Evolutionary conservation across 2,797 vertebrate genomes (phyloP).

Genomic region (Acrossocheilus fasciatus): DNA sequence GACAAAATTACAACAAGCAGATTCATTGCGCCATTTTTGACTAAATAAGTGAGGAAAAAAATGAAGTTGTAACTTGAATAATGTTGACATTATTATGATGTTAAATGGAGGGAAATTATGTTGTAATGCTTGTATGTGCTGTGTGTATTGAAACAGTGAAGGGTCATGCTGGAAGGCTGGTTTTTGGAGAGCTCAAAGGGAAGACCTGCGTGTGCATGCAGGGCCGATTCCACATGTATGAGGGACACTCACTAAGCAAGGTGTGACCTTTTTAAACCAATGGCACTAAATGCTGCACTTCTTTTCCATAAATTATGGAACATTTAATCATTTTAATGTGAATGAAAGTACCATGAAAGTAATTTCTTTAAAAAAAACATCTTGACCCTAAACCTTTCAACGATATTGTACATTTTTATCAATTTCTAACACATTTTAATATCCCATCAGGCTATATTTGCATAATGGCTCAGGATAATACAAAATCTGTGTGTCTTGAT

Average conservation of each 20-base stretch:
- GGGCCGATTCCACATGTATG: constrained; percentile 86
- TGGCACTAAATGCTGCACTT: neutral
- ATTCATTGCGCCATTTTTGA: neutral
- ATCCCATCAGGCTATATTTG: neutral
- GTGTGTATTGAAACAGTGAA: constrained; percentile 71
- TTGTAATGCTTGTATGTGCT: constrained; percentile 37
- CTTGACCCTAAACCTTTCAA: neutral
- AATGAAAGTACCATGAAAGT: neutral
- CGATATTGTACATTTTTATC: neutral
- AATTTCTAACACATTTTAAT: neutral
- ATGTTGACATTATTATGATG: neutral
- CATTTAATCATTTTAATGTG: neutral
- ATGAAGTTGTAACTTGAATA: no score
- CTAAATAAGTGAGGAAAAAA: no score
- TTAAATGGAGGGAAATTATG: neutral
- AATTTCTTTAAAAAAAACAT: neutral
- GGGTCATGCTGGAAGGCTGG: constrained; percentile 82
- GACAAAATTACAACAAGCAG: neutral
- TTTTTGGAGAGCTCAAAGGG: constrained; percentile 83
- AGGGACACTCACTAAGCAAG: constrained; percentile 83
- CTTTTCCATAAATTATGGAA: neutral
- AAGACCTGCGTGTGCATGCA: constrained; percentile 86
- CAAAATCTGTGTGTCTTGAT: neutral
- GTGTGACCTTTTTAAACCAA: constrained; percentile 63
- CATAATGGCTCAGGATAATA: neutral